phyloP scores from a whole-genome alignment of 2,797 vertebrate species.

The Cossypha heuglini region DNA sequence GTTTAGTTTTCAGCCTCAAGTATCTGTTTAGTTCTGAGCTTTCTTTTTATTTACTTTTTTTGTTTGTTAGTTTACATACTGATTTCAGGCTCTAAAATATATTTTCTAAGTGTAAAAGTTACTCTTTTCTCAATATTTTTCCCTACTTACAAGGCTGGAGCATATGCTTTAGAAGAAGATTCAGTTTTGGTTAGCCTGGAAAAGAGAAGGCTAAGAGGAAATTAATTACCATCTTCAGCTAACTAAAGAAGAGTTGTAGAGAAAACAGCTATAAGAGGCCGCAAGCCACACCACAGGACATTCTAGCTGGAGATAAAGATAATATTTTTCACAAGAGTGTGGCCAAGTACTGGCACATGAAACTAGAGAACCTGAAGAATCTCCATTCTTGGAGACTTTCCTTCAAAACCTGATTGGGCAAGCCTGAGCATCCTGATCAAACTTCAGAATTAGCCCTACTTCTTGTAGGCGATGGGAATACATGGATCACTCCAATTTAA shows the following conservation, averaged over 20 bases:
- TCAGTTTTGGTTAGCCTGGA: neutral
- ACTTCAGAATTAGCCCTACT: neutral
- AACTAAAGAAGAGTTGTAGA: neutral
- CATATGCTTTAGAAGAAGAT: neutral
- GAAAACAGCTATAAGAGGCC: neutral
- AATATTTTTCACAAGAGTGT: neutral
- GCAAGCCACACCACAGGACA: neutral
- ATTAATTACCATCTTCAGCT: neutral
- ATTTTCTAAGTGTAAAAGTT: neutral
- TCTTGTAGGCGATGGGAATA: neutral
- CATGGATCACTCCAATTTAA: neutral
- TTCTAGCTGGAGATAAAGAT: neutral
- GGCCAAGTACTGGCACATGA: neutral
- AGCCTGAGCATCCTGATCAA: neutral
- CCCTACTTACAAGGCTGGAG: neutral
- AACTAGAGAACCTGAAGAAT: neutral
- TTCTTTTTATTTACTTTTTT: neutral
- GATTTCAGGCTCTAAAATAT: neutral
- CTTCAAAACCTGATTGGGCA: neutral
- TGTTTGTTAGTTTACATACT: neutral
- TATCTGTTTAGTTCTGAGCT: neutral
- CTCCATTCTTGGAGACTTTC: neutral
- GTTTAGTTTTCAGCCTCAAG: neutral
- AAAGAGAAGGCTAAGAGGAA: neutral
- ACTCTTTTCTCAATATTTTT: neutral